Base-by-base conservation (phyloP, 2,888 invertebrate genomes). In the Chymomyza procnemis region DNA sequence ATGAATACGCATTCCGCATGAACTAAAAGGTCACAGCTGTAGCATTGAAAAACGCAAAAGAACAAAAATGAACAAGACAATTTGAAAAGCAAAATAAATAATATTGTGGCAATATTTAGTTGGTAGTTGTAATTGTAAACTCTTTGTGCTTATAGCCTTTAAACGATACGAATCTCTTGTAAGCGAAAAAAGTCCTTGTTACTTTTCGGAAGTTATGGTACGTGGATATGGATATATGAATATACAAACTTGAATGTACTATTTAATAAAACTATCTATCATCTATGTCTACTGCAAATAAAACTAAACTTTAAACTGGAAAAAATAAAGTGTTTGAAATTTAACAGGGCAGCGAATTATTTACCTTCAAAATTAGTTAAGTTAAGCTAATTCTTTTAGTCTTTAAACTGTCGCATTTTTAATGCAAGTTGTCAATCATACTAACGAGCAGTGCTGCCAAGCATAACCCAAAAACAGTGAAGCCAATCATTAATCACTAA, bases 201-300 rank as follows among this genome's bases (percentile, higher is more conserved):
- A 41, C 34, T 12, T 41, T 41, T 41, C 6, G 9, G 12, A 41
- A 41, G n/a, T n/a, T 41, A 41, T 41, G 12, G 12, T 9, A 41
- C 12, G 34, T 41, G 52, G 50, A 48, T 62, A 56, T 71, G 71
- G 50, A 50, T 50, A 48, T 62, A 56, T 71, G 71, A n/a, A 50
- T 50, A 50, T 50, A 50, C 50, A 16, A n/a, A 18, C 8, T 59
- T 71, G 61, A 59, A 62, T 46, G 26, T 56, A 57, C 61, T 58
- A 57, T 55, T 30, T 54, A 66, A 63, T 62, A 52, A 61, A 64
- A 46, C 21, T 56, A 34, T 64, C 54, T 67, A 67, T 52, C 30
- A 30, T 76, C 78, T 78, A 75, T 78, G 76, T 76, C 76, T 76
- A 78, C 78, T 76, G 69, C 73, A 75, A 78, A 60, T 72, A 76